Evolutionary conservation across 2,113 vertebrate genomes (phyloP).

Genomic region (Hippocampus mohnikei): DNA sequence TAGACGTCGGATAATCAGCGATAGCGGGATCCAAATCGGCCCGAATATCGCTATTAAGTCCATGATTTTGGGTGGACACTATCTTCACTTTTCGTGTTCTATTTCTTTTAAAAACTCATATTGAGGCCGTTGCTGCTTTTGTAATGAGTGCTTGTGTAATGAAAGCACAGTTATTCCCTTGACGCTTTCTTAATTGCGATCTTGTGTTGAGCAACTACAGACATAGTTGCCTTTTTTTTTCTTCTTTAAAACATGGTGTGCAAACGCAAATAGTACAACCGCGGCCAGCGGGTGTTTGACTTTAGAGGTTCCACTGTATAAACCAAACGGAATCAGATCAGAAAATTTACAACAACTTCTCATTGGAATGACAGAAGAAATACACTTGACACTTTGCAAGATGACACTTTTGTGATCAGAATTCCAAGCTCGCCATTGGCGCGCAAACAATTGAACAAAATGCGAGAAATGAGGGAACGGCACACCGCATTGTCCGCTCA

Average conservation of each 20-base stretch:
- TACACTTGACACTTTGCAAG: constrained; percentile 3
- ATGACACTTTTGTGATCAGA: neutral
- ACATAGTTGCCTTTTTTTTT: neutral
- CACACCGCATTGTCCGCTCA: neutral
- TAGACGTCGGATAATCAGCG: neutral
- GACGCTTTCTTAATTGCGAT: neutral
- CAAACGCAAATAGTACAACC: neutral
- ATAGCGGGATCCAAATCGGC: no score
- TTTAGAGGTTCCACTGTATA: neutral
- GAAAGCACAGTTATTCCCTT: neutral
- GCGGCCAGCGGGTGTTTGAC: neutral
- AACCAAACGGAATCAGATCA: neutral
- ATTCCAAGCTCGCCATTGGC: neutral
- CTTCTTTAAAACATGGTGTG: neutral
- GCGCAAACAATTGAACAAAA: neutral
- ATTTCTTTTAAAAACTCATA: neutral
- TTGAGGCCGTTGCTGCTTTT: neutral
- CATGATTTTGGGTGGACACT: neutral
- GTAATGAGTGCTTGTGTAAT: neutral
- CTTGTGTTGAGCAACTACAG: neutral
- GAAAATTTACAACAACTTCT: constrained; percentile 23
- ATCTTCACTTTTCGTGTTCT: neutral
- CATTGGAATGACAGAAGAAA: constrained; percentile 21
- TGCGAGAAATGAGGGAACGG: neutral
- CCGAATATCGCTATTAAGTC: no score